Conservation (phyloP, 2,797 vertebrate species). For the Gadopsis bispinosus region DNA sequence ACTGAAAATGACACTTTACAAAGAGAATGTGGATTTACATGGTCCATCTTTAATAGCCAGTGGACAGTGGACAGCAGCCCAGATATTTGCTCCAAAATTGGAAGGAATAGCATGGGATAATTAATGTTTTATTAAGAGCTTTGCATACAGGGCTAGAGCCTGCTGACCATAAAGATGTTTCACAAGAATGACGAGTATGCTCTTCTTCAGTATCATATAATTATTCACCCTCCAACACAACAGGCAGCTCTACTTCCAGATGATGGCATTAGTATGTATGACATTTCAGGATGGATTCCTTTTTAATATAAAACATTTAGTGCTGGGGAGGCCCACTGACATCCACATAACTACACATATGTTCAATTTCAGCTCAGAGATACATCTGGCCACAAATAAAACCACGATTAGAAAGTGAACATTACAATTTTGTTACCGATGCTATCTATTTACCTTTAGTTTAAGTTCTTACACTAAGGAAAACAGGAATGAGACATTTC, state of each 20-base stretch:
- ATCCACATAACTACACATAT: conserved; percentile 9
- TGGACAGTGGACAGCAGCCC: conserved; percentile 40
- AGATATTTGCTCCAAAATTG: conserved; percentile 41
- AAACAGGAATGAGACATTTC: conserved; percentile 11
- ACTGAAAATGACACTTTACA: conserved; percentile 48
- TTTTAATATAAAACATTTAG: conserved; percentile 45
- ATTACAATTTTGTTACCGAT: not conserved
- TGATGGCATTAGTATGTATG: conserved; percentile 27
- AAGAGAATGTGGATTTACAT: conserved; percentile 41
- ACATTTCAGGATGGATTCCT: conserved; percentile 29
- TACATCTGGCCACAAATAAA: conserved; percentile 2
- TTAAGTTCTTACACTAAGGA: conserved; percentile 1
- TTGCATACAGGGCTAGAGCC: conserved; percentile 15
- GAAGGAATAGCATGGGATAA: conserved; percentile 4
- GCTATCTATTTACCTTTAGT: not conserved
- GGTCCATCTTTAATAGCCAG: conserved; percentile 40
- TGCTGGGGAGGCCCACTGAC: not conserved
- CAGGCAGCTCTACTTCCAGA: conserved; percentile 6
- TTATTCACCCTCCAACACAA: conserved; percentile 21
- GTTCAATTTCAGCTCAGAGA: conserved; percentile 11
- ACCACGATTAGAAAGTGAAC: not conserved
- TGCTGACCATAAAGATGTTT: conserved; percentile 30
- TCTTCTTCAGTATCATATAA: conserved; percentile 24
- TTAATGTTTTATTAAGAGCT: conserved; percentile 45
- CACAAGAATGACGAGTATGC: conserved; percentile 13